These are phyloP conservation scores for Sarcophilus harrisii DNA, from an alignment of 2,797 vertebrate species.

Conservation along the genomic window DNA sequence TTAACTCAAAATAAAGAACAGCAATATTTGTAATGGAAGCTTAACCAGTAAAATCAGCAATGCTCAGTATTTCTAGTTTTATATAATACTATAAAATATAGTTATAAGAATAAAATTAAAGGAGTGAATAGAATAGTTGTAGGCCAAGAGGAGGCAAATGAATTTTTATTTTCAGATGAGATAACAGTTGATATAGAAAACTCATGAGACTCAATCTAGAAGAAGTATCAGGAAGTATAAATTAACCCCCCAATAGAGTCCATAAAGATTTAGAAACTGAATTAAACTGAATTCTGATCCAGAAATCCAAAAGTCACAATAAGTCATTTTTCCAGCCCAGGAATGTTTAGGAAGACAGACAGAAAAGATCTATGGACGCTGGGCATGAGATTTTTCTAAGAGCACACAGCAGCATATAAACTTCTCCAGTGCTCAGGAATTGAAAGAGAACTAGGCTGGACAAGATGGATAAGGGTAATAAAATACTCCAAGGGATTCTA, in stretches of 20 bases:
- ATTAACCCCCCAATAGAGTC: neutral
- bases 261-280: neutral
- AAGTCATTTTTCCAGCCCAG: neutral
- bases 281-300: neutral
- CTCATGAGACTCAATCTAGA: neutral
- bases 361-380: neutral
- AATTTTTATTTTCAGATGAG: neutral
- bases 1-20: neutral
- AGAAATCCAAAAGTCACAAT: neutral
- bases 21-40: neutral
- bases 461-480: neutral
- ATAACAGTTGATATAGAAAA: neutral
- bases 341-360: neutral
- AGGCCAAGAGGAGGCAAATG: neutral
- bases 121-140: neutral
- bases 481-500: neutral
- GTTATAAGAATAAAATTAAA: neutral
- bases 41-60: neutral
- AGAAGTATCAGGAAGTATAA: neutral
- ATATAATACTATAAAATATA: neutral
- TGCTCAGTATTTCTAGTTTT: neutral
- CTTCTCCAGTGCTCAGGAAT: neutral
- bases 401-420: neutral
- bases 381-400: neutral
- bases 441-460: neutral